Conservation (phyloP, 1,140 invertebrate genomes). For the Papilio helenus region DNA sequence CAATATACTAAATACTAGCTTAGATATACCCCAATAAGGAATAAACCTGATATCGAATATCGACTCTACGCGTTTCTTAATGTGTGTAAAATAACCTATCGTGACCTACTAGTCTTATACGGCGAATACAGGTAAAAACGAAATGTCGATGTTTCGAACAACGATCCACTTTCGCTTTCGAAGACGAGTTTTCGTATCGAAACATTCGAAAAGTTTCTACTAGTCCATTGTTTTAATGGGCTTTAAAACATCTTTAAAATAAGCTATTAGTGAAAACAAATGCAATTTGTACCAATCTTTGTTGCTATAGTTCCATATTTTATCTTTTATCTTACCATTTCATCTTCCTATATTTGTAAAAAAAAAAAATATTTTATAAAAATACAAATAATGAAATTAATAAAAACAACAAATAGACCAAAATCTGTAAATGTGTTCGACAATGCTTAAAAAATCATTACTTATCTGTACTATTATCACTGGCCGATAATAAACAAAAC, state of each 20-base stretch:
- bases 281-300: neutral
- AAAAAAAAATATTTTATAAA: neutral
- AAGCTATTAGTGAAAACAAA: neutral
- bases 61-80: neutral
- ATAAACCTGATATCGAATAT: neutral
- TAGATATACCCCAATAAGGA: neutral
- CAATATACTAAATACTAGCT: neutral
- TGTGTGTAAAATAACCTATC: neutral
- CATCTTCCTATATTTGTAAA: neutral
- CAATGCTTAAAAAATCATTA: neutral
- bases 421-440: neutral
- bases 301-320: no score
- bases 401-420: neutral
- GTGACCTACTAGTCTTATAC: slow-evolving; percentile 8
- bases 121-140: slow-evolving; percentile 1
- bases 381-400: neutral
- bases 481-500: slow-evolving; percentile 47
- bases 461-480: slow-evolving; percentile 23
- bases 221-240: neutral
- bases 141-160: neutral
- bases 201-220: neutral
- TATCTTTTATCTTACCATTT: neutral
- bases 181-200: neutral
- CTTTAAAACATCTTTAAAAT: neutral
- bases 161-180: neutral